These are phyloP conservation scores for Rhynchopsitta pachyrhyncha DNA, from an alignment of 2,113 vertebrate genomes.

Conservation along the genomic window DNA sequence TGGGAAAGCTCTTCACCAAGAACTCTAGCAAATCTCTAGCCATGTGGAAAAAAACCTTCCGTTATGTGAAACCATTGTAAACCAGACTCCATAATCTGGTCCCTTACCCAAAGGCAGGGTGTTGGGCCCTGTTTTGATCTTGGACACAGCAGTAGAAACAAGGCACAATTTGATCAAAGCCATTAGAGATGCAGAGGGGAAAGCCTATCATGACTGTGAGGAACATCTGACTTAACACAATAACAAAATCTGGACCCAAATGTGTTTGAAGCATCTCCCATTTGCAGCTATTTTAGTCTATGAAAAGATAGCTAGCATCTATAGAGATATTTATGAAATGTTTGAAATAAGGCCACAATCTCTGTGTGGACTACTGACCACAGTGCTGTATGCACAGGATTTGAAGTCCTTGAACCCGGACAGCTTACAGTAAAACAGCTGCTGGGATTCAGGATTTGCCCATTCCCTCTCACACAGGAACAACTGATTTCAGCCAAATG, in stretches of 20 bases:
- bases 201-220: not conserved
- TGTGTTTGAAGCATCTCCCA: not conserved
- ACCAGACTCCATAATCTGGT: not conserved
- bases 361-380: not conserved
- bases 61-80: not conserved
- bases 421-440: not conserved
- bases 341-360: not conserved
- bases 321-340: not conserved
- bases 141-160: not conserved
- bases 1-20: not conserved
- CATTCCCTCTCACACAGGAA: not conserved
- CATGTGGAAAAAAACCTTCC: not conserved
- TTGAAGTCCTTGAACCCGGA: not conserved
- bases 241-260: not conserved
- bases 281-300: not conserved
- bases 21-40: not conserved
- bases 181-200: not conserved
- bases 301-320: not conserved
- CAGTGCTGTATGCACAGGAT: fast-evolving
- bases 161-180: not conserved
- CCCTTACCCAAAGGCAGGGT: not conserved
- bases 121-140: not conserved
- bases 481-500: not conserved
- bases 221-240: not conserved
- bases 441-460: not conserved